Percentiles rank a stretch among this genome's conserved stretches.
These are phyloP conservation scores for Pinna nobilis DNA, from an alignment of 1,140 invertebrate species.

Conservation along the genomic window DNA sequence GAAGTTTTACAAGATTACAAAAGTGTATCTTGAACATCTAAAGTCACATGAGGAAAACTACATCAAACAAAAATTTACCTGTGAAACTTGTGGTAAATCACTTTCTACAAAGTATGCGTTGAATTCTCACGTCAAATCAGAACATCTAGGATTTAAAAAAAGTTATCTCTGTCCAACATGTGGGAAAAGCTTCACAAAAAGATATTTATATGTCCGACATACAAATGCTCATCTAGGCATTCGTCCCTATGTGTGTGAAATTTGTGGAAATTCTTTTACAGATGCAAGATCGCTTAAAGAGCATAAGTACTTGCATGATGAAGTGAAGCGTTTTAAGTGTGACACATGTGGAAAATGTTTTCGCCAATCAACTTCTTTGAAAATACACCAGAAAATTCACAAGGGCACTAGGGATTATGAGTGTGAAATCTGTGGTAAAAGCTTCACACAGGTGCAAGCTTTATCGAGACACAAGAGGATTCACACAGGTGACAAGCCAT, in stretches of 20 bases:
- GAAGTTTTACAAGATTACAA: slow-evolving; percentile 57
- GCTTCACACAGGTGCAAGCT: slow-evolving; percentile 69
- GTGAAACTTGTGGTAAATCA: slow-evolving; percentile 61
- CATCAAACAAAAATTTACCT: slow-evolving; percentile 61
- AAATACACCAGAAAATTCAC: slow-evolving; percentile 66
- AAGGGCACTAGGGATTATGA: slow-evolving; percentile 61
- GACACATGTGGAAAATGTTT: slow-evolving; percentile 63
- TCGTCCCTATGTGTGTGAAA: slow-evolving; percentile 64
- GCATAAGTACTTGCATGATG: slow-evolving; percentile 66
- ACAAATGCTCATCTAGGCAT: slow-evolving; percentile 68
- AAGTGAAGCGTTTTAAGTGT: slow-evolving; percentile 61
- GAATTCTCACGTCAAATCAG: slow-evolving; percentile 61
- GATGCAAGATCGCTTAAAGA: slow-evolving; percentile 65
- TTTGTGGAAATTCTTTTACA: slow-evolving; percentile 65
- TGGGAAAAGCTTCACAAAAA: slow-evolving; percentile 70
- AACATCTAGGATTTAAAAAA: slow-evolving; percentile 65
- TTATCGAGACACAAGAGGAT: slow-evolving; percentile 66
- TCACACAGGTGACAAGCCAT: slow-evolving; percentile 71
- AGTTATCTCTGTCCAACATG: slow-evolving; percentile 66
- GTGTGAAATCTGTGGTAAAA: slow-evolving; percentile 67
- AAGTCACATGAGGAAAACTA: slow-evolving; percentile 57
- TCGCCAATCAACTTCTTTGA: slow-evolving; percentile 58
- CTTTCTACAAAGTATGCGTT: slow-evolving; percentile 67
- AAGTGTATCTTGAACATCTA: slow-evolving; percentile 53
- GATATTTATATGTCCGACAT: slow-evolving; percentile 64